A percentile compares a stretch with the other conserved stretches of the same genome.
phyloP scores from a whole-genome alignment of 2,113 vertebrate species.

The Gopherus flavomarginatus region DNA sequence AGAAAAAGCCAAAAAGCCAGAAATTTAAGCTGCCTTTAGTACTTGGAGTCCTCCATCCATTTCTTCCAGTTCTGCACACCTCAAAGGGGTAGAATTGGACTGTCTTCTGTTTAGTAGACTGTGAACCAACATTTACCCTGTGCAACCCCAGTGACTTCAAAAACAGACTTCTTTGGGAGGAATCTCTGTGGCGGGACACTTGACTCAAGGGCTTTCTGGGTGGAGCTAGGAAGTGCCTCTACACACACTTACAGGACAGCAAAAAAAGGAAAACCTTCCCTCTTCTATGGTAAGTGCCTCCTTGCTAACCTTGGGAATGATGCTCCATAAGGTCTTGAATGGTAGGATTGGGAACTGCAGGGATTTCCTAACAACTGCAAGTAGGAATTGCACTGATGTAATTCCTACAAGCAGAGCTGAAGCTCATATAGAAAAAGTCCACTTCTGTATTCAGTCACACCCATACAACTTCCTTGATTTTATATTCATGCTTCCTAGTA shows the following conservation, averaged over 20 bases:
- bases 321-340: not conserved
- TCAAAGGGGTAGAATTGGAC: not conserved
- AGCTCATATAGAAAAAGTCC: not conserved
- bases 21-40: not conserved
- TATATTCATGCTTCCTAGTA: not conserved
- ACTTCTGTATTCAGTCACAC: not conserved
- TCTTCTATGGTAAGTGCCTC: not conserved
- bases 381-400: not conserved
- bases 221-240: not conserved
- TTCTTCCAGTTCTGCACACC: not conserved
- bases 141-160: not conserved
- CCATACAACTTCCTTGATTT: not conserved
- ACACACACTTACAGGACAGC: not conserved
- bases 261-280: not conserved
- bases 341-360: not conserved
- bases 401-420: fast-evolving
- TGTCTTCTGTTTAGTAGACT: not conserved
- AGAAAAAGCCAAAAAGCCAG: not conserved
- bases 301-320: not conserved
- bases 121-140: not conserved
- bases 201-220: fast-evolving
- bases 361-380: not conserved
- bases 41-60: fast-evolving
- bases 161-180: not conserved
- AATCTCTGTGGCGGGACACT: not conserved